These are phyloP conservation scores for Emydura subglobosa DNA, from an alignment of 2,113 vertebrate genomes.

Conservation along the genomic window DNA sequence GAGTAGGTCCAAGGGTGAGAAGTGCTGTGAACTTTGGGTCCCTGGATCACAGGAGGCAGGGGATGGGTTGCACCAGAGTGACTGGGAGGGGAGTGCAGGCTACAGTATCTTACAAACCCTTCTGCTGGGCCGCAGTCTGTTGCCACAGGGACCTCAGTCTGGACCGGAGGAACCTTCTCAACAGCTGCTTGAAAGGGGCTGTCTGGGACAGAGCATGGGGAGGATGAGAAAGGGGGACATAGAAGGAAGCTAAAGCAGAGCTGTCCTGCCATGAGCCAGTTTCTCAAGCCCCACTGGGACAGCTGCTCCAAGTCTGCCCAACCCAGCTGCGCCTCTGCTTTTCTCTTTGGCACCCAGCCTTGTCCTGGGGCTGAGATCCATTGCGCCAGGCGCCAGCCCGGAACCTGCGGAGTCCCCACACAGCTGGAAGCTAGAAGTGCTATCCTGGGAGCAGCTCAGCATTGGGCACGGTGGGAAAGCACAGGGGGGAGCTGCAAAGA, in stretches of 20 bases:
- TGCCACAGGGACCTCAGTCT: background rate
- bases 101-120: background rate
- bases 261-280: background rate
- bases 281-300: background rate
- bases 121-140: background rate
- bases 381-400: background rate
- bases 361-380: background rate
- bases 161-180: background rate
- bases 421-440: fast-evolving
- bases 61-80: background rate
- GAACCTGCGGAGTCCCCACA: background rate
- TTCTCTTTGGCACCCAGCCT: background rate
- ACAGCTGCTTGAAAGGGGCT: background rate
- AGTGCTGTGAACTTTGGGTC: background rate
- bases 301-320: background rate
- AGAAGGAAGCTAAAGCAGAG: background rate
- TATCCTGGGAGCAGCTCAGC: background rate
- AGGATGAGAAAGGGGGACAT: background rate
- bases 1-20: background rate
- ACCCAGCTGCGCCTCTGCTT: background rate
- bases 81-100: background rate
- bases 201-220: background rate
- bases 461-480: background rate
- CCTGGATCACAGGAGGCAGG: background rate
- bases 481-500: background rate